Base-by-base conservation (phyloP, 2,888 invertebrate genomes). In the Chrysolina haemoptera region DNA sequence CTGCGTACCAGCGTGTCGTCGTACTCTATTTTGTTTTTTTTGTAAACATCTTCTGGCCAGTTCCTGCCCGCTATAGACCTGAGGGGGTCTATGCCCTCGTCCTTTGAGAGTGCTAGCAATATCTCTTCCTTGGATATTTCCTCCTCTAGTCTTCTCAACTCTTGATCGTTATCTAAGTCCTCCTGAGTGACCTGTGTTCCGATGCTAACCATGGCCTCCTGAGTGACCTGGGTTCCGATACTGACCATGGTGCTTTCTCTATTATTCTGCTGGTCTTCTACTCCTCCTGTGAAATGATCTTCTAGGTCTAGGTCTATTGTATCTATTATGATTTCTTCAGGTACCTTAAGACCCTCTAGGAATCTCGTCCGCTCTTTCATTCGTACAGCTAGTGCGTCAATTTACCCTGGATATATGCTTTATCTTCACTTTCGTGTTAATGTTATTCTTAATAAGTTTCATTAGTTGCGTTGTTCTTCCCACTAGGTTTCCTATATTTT, bases 121-220 rank as follows among this genome's bases (percentile, higher is more conserved):
- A 41, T n/a, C n/a, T n/a, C n/a, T n/a, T n/a, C n/a, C n/a, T 64
- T n/a, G 16, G 50, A 6, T 16, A 50, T 50, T 50, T 18, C 64
- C 20, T 64, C 64, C 16, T 64, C 41, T 64, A 64, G 40, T 20
- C 46, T 64, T 22, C 43, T 64, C 41, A 64, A 14, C 43, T 64
- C 64, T 46, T 20, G 18, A 64, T 64, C 63, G 14, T 64, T 16
- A 4, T 41, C 22, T 6, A 43, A 4, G 63, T 20, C 46, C 14
- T 64, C 46, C 64, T 64, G 20, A 0, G 41, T 18, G 18, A 46
- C 46, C 22, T 64, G 46, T 18, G 64, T 64, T 64, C 46, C 64
- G 4, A 40, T n/a, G 16, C 43, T 43, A 11, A 41, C 64, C 50
- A 50, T 50, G 16, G 16, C 46, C 14, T 64, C 20, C 64, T 64